phyloP scores from a whole-genome alignment of 2,113 vertebrate species.

The Oenanthe oenanthe region DNA sequence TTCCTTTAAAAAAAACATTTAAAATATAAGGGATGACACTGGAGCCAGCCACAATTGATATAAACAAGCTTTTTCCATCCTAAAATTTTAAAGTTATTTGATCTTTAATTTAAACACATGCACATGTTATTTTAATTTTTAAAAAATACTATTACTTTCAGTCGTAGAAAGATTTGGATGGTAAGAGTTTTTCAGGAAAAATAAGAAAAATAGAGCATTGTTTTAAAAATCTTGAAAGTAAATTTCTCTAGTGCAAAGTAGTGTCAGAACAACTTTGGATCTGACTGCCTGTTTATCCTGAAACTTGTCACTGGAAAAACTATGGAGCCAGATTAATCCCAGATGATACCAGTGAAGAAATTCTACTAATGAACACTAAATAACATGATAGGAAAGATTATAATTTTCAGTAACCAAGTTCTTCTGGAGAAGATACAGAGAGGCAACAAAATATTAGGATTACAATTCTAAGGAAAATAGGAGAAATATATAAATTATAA shows the following conservation, averaged over 20 bases:
- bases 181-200: neutral
- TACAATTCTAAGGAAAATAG: neutral
- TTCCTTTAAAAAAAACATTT: slow-evolving; percentile 75
- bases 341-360: neutral
- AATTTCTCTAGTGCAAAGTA: neutral
- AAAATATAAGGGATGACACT: neutral
- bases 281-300: neutral
- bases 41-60: neutral
- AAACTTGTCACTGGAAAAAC: neutral
- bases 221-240: neutral
- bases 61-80: neutral
- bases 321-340: neutral
- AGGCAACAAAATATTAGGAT: neutral
- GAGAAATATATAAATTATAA: neutral
- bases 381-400: neutral
- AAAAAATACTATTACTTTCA: neutral
- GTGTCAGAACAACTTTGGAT: neutral
- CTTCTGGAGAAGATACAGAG: neutral
- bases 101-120: neutral
- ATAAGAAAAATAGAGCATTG: neutral
- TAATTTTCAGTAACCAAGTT: neutral
- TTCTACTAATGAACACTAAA: neutral
- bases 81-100: neutral
- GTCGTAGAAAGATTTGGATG: neutral
- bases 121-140: neutral